phyloP scores from a whole-genome alignment of 1,140 invertebrate species.

The Philotrypesis tridentata region DNA sequence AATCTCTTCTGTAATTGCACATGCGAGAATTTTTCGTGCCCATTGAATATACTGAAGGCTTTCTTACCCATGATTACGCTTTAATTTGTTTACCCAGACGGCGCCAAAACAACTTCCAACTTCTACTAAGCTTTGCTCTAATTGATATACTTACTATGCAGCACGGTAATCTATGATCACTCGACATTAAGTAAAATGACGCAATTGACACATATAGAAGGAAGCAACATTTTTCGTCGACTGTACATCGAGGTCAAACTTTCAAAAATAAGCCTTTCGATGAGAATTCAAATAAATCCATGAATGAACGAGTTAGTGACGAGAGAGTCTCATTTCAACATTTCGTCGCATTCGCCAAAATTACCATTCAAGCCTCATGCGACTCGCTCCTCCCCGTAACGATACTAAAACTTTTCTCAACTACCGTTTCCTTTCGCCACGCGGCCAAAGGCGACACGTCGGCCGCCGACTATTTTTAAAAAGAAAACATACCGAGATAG shows the following conservation, averaged over 20 bases:
- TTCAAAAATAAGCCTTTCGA: neutral
- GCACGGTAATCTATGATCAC: too few relatives aligned
- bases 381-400: neutral
- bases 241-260: neutral
- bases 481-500: neutral
- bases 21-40: neutral
- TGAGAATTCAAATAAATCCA: too few relatives aligned
- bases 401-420: too few relatives aligned
- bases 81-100: slow-evolving; percentile 30
- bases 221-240: too few relatives aligned
- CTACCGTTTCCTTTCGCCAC: too few relatives aligned
- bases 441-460: too few relatives aligned
- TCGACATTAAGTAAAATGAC: slow-evolving; percentile 4
- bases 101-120: slow-evolving; percentile 32
- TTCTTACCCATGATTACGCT: neutral
- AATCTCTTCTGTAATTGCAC: too few relatives aligned
- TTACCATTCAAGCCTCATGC: neutral
- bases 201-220: neutral
- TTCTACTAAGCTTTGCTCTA: neutral
- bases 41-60: neutral
- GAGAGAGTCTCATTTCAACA: neutral
- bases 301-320: too few relatives aligned
- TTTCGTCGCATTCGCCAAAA: neutral
- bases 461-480: too few relatives aligned
- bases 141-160: neutral